phyloP scores from a whole-genome alignment of 2,797 vertebrate genomes.

The Acipenser transmontanus region DNA sequence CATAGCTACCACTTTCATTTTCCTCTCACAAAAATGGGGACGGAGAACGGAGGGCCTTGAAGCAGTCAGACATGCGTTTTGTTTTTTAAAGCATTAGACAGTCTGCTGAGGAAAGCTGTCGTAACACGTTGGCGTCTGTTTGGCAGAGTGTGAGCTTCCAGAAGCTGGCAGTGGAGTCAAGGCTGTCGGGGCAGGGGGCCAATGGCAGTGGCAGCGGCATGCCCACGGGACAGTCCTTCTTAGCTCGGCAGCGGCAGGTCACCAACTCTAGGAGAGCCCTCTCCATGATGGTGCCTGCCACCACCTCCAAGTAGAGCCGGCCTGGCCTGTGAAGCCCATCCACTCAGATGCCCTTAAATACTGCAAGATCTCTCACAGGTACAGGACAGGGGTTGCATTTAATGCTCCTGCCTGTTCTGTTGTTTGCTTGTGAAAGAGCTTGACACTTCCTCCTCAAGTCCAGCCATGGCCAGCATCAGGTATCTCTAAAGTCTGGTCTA shows the following conservation, averaged over 20 bases:
- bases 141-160: conserved; percentile 83
- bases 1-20: too few relatives aligned
- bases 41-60: too few relatives aligned
- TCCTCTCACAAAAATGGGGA: too few relatives aligned
- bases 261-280: conserved; percentile 75
- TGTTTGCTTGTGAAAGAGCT: too few relatives aligned
- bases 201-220: conserved; percentile 32
- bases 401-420: too few relatives aligned
- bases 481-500: too few relatives aligned
- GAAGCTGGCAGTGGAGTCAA: conserved; percentile 85
- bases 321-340: conserved; percentile 25
- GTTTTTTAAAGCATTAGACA: too few relatives aligned
- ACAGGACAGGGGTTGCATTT: background rate
- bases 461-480: too few relatives aligned
- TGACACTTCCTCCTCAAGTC: too few relatives aligned
- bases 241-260: conserved; percentile 87
- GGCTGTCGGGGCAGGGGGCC: conserved; percentile 62
- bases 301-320: conserved; percentile 71
- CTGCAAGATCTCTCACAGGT: conserved; percentile 3
- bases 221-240: conserved; percentile 73
- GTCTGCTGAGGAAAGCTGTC: too few relatives aligned
- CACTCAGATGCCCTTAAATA: conserved; percentile 89
- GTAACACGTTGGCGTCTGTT: too few relatives aligned
- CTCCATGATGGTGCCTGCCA: conserved; percentile 67
- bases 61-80: too few relatives aligned